These are phyloP conservation scores for Solenopsis fugax DNA, from an alignment of 1,140 invertebrate species.

Conservation along the genomic window DNA sequence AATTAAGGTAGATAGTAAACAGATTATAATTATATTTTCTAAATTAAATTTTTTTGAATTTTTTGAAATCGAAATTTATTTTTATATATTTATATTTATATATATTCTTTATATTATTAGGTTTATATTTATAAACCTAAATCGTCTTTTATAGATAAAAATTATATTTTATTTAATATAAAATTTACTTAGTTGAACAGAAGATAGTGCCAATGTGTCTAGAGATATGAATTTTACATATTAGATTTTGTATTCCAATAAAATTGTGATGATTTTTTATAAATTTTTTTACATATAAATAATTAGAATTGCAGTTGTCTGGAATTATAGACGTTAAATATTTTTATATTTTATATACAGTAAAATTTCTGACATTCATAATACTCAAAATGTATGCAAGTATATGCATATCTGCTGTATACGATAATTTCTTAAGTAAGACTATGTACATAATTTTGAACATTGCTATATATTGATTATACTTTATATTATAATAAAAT, in stretches of 20 bases:
- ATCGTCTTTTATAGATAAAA: not conserved
- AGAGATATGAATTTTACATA: not conserved
- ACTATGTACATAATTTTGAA: slow-evolving; percentile 2
- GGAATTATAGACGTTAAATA: slow-evolving; percentile 43
- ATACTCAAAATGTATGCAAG: not conserved
- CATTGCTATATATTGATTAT: not conserved
- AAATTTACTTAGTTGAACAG: not conserved
- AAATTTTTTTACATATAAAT: slow-evolving; percentile 61
- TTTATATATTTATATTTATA: not conserved
- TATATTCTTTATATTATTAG: too few relatives aligned
- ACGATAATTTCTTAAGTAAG: not conserved
- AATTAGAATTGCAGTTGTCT: slow-evolving; percentile 25
- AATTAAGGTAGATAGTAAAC: not conserved
- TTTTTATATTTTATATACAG: slow-evolving; percentile 63
- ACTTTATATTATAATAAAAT: not conserved
- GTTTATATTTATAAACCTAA: not conserved
- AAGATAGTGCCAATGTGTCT: not conserved
- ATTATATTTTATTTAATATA: slow-evolving; percentile 19
- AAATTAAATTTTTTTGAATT: not conserved
- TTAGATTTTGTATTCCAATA: slow-evolving; percentile 52
- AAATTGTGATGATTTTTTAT: slow-evolving; percentile 68
- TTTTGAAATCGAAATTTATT: not conserved
- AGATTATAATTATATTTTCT: not conserved
- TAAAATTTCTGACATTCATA: slow-evolving; percentile 24
- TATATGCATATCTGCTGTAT: not conserved